A percentile compares a stretch with the other conserved stretches of the same genome.
phyloP scores from a whole-genome alignment of 2,113 vertebrate genomes.

The Cercocebus atys region DNA sequence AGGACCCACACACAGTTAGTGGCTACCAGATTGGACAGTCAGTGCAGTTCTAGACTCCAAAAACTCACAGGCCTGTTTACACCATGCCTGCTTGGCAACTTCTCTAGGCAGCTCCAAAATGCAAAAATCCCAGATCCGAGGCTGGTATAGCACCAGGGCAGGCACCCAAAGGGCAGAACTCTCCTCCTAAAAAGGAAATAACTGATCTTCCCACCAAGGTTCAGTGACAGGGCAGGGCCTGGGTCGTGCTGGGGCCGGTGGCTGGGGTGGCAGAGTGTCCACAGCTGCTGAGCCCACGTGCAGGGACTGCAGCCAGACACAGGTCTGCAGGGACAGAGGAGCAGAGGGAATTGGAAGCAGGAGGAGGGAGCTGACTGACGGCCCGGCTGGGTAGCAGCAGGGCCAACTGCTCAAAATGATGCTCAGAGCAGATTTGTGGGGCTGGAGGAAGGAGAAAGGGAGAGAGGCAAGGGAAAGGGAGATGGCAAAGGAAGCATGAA shows the following conservation, averaged over 20 bases:
- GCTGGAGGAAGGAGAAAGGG: not conserved
- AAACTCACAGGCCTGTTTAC: not conserved
- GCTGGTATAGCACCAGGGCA: too few species aligned
- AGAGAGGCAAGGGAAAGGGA: not conserved
- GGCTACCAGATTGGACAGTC: accelerated
- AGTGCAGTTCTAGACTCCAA: not conserved
- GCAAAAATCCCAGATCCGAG: not conserved
- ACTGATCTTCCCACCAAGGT: not conserved
- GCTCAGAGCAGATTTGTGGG: accelerated
- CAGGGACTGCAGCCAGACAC: not conserved
- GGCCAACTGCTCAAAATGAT: not conserved
- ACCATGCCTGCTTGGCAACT: not conserved
- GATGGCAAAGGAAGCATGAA: not conserved
- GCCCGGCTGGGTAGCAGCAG: not conserved
- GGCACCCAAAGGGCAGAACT: too few species aligned
- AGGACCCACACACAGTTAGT: accelerated
- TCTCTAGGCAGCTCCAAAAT: not conserved
- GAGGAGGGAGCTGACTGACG: not conserved
- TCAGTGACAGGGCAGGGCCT: not conserved
- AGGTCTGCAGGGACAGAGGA: not conserved
- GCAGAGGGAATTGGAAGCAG: not conserved
- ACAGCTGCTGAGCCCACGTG: not conserved
- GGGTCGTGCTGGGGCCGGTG: accelerated
- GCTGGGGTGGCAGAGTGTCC: not conserved
- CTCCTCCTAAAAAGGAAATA: not conserved